Base-by-base conservation (phyloP, 1,140 invertebrate genomes). In the Arctopsyche grandis region DNA sequence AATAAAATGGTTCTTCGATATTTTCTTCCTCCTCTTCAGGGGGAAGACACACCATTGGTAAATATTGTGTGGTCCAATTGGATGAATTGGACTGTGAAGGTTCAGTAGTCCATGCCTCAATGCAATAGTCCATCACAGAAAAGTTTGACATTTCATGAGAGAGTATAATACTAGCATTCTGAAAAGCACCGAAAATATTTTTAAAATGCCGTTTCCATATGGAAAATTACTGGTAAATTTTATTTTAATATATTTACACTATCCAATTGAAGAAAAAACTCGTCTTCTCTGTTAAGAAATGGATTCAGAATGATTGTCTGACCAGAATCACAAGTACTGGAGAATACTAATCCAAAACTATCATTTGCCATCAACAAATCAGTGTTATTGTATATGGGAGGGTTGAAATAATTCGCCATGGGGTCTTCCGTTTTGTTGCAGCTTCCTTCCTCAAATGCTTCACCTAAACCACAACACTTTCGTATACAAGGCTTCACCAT, bases 401-500 rank as follows among this genome's bases (percentile, higher is more conserved):
- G 81, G n/a, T 48, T 80, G 60, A 80, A 80, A 9, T 48, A 38
- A 21, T 77, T 16, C 12, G 79, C 74, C 58, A 73, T 26, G 1
- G 69, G 44, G 21, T 80, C 76, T n/a, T 76, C 12, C 16, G 12
- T 16, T 60, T n/a, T n/a, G n/a, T n/a, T n/a, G 14, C 79, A 82
- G 12, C 0, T 0, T 26, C 46, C 66, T n/a, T 71, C 46, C 12
- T 10, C 9, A 19, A 26, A 21, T 76, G 21, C 10, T 43, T 73
- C 7, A 66, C 81, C 79, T 14, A 60, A 12, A n/a, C 79, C 74
- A 79, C 81, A 82, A 58, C 81, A 82, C 48, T 82, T 82, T 14
- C 79, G 74, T 0, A 77, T 69, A 24, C 81, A 82, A 5, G 26
- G 21, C 46, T 77, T 82, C 26, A 74, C 9, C 9, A 21, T 5